Evolutionary conservation across 2,888 invertebrate species (phyloP), one percentile per base, ranked within the genome.

Genomic region (Ennomos erosarius): DNA sequence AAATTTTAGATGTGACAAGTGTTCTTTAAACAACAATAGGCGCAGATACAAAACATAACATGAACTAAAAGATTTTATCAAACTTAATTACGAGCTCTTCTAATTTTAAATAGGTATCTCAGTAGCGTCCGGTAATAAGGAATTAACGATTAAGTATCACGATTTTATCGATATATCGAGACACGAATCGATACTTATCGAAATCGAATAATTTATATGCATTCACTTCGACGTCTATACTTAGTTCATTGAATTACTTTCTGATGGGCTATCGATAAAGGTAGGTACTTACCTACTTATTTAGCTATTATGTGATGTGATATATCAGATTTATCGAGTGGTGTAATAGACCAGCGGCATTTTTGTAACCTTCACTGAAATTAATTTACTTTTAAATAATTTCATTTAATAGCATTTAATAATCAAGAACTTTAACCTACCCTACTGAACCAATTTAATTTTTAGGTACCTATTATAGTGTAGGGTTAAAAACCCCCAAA

Each of bases 131-230:
- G 56, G 50, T 43, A 42, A 55, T 53, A 6, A 26, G 6, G 13
- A 46, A 51, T 49, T 52, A 59, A 44, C 45, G 1, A 49, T 34
- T 46, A 47, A 49, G 37, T 46, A 47, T 46, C 46, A 53, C 45
- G 47, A 52, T n/a, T 46, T 13, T 36, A 51, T 63, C 63, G 53
- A 54, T 36, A 40, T 37, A 58, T 58, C 57, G 51, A 36, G 9
- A 40, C 62, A 54, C 43, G 46, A 39, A 9, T 60, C 59, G 57
- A 60, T 60, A 38, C 42, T 36, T 49, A 61, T 54, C 59, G 37
- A 26, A 9, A 38, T 62, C 51, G 39, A 60, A 55, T 60, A 66
- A 43, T 46, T 61, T 48, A 52, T 42, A 51, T 46, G 37, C 65
- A 47, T 65, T 65, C 59, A 55, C 59, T 65, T 56, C 40, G 40